Conservation (phyloP, 2,888 invertebrate genomes). For the Epistrophella euchroma region DNA sequence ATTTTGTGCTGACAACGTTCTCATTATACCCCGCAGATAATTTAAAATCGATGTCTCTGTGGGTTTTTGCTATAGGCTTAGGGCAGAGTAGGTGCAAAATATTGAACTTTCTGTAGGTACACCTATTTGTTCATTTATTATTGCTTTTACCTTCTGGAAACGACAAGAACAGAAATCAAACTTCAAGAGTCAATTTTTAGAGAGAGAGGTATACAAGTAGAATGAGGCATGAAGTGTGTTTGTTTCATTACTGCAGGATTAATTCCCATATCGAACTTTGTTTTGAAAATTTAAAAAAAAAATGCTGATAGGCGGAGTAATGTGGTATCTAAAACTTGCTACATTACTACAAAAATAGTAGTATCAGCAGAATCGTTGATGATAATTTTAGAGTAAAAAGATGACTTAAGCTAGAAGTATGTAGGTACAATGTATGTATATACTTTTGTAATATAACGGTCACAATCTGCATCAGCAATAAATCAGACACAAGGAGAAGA, state of each 20-base stretch:
- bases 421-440: too few relatives aligned
- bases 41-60: conserved; percentile 67
- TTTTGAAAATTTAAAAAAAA: background rate
- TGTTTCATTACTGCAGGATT: conserved; percentile 36
- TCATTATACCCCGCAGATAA: conserved; percentile 68
- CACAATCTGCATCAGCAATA: too few relatives aligned
- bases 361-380: too few relatives aligned
- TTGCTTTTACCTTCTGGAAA: background rate
- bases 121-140: conserved; percentile 2
- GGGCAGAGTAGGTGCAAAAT: background rate
- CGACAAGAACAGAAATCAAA: conserved; percentile 8
- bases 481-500: too few relatives aligned
- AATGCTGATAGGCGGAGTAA: background rate
- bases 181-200: conserved; percentile 23
- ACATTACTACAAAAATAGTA: too few relatives aligned
- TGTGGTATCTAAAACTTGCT: too few relatives aligned
- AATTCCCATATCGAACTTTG: conserved; percentile 1
- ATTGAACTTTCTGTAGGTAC: background rate
- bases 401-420: too few relatives aligned
- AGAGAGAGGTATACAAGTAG: too few relatives aligned
- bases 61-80: background rate
- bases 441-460: too few relatives aligned
- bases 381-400: too few relatives aligned
- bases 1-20: conserved; percentile 49
- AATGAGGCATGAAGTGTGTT: background rate